These are phyloP conservation scores for Chrysolina haemoptera DNA, from an alignment of 2,888 invertebrate species.

Conservation along the genomic window DNA sequence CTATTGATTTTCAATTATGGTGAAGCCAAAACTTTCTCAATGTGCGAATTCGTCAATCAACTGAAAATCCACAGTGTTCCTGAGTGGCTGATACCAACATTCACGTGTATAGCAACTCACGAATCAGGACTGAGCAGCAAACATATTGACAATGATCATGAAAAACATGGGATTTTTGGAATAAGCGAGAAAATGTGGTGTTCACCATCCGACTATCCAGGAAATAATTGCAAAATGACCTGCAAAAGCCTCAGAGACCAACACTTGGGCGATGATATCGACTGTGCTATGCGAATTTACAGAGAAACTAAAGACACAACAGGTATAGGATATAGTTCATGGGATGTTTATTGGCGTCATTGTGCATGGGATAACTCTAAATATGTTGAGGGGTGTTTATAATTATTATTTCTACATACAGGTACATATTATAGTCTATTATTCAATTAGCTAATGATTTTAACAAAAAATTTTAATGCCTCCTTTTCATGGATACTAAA, in stretches of 20 bases:
- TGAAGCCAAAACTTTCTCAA: constrained; percentile 35
- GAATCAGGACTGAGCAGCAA: constrained; percentile 39
- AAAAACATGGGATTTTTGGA: constrained; percentile 44
- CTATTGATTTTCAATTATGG: background rate
- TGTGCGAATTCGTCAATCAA: constrained; percentile 40
- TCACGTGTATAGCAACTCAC: constrained; percentile 42
- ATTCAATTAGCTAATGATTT: too few species aligned
- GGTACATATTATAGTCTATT: background rate
- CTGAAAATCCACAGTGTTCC: constrained; percentile 38
- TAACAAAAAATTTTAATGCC: too few species aligned
- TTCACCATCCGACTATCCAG: constrained; percentile 27
- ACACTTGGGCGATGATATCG: constrained; percentile 30
- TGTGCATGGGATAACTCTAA: constrained; percentile 32
- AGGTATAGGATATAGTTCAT: constrained; percentile 32
- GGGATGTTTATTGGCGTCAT: constrained; percentile 36
- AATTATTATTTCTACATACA: background rate
- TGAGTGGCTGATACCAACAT: constrained; percentile 42
- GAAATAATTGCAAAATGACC: constrained; percentile 26
- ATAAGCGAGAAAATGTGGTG: constrained; percentile 41
- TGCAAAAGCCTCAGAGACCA: constrained; percentile 38
- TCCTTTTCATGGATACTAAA: too few species aligned
- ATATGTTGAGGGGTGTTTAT: constrained; percentile 31
- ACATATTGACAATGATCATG: constrained; percentile 34
- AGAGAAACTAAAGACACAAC: constrained; percentile 26
- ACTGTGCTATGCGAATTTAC: constrained; percentile 35